A percentile compares a stretch with the other conserved stretches of the same genome.
These are phyloP conservation scores for Alloscopus bannaensis DNA, from an alignment of 2,888 invertebrate species.

Conservation along the genomic window DNA sequence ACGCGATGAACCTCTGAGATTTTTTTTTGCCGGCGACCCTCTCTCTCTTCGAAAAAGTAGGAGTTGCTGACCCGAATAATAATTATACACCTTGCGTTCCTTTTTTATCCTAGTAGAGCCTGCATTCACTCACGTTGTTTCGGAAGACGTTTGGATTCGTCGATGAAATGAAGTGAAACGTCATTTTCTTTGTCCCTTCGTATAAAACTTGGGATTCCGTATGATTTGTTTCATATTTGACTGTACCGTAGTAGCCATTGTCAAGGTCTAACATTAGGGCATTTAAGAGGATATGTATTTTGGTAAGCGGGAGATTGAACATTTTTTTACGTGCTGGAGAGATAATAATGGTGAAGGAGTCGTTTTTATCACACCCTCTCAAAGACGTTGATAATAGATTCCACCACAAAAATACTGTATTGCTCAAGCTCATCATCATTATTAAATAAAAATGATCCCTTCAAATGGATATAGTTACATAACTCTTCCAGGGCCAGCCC, in stretches of 20 bases:
- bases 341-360: constrained; percentile 15
- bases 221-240: no score
- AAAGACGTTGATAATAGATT: constrained; percentile 32
- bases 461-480: constrained; percentile 2
- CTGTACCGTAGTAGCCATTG: constrained; percentile 36
- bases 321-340: constrained; percentile 16
- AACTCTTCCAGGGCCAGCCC: constrained; percentile 23
- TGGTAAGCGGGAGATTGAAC: no score
- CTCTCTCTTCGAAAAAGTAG: constrained; percentile 45
- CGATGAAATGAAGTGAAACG: no score
- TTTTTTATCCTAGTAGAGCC: background rate
- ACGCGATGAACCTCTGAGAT: constrained; percentile 33
- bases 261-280: no score
- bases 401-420: constrained; percentile 11
- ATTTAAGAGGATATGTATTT: constrained; percentile 15
- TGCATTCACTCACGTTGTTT: background rate
- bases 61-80: constrained; percentile 70
- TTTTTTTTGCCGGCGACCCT: constrained; percentile 25
- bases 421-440: background rate
- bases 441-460: constrained; percentile 50
- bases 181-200: no score
- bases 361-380: constrained; percentile 16
- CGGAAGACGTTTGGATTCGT: no score
- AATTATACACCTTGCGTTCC: constrained; percentile 64
- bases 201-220: no score